Evolutionary conservation across 2,888 invertebrate genomes (phyloP), one percentile per base, ranked within the genome.

Genomic region (Erynnis tages): DNA sequence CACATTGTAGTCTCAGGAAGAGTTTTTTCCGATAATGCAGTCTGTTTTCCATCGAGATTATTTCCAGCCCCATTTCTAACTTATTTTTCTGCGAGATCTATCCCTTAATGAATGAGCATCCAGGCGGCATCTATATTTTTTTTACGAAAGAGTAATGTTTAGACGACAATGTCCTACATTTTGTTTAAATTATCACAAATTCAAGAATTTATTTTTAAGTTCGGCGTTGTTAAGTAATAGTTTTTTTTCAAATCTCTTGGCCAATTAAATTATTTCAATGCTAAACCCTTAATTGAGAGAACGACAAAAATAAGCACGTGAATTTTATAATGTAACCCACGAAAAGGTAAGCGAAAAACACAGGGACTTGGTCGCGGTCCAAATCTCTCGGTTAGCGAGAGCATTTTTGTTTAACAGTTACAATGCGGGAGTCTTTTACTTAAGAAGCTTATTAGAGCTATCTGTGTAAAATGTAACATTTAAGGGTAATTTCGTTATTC

Each of bases 321-420:
- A 21, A 21, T 4, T 4, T 21, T 21, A 21, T 21, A 21, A 21
- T 49, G 49, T 41, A 41, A 49, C 41, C 48, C 21, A 48, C 48
- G 27, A 23, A 48, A 40, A 38, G 34, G 8, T 16, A 30, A 23
- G 4, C n/a, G 49, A 25, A n/a, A n/a, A n/a, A n/a, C 16, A 34
- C 11, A 41, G 41, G 41, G 40, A 34, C 25, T 49, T 49, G 41
- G 49, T 49, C 40, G 25, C 27, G 25, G 25, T 49, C 49, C 49
- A 49, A 49, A 27, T 49, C 25, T 34, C 23, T 48, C 23, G 32
- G 17, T 41, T 10, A 19, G 49, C 25, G 25, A 35, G 50, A 34
- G 21, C 35, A 49, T 49, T 49, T 50, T 43, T 50, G 49, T 50
- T 50, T 35, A 11, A 34, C 49, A 49, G 49, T 50, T 50, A 50